Evolutionary conservation across 2,888 invertebrate species (phyloP), one percentile per base, ranked within the genome.

Genomic region (Chymomyza caudatula): DNA sequence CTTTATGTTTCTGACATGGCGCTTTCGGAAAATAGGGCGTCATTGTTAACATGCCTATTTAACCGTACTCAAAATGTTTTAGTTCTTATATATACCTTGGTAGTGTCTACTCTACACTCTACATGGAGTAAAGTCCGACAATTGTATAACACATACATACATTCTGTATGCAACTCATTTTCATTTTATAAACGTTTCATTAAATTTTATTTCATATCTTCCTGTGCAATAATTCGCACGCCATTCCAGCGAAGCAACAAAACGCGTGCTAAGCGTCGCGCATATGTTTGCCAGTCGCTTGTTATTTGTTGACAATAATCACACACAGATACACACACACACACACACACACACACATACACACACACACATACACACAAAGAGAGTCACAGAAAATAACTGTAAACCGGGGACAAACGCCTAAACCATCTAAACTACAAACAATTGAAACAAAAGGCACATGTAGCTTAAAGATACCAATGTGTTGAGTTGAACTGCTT

Each of bases 161-260:
- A 15, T 47, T 47, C 47, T 47, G n/a, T 47, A 61, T 65, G 67
- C n/a, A 68, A 63, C 72, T 77, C 75, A 77, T 83, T 83, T 82
- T 82, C 84, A 83, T 84, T 80, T 82, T 85, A 78, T 81, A 84
- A 83, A 82, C 82, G 84, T 83, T 82, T 83, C 83, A 83, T 83
- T 83, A 84, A 83, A 83, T 83, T 83, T 83, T 82, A 83, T 83
- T 84, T 78, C 85, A 84, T 84, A 85, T 83, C 83, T 83, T 83
- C 85, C 83, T 83, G 83, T 78, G 83, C 76, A 80, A 84, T 84
- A 84, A 80, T 83, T 83, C 85, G 83, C 83, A 83, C 83, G 84
- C 84, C 82, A 83, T 83, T 79, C 82, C 84, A 82, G 47, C 42
- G 42, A 37, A 44, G 23, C 15, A 51, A 49, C 74, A 77, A 79